Base-by-base conservation (phyloP, 1,140 invertebrate species). In the Ceratina australensis region DNA sequence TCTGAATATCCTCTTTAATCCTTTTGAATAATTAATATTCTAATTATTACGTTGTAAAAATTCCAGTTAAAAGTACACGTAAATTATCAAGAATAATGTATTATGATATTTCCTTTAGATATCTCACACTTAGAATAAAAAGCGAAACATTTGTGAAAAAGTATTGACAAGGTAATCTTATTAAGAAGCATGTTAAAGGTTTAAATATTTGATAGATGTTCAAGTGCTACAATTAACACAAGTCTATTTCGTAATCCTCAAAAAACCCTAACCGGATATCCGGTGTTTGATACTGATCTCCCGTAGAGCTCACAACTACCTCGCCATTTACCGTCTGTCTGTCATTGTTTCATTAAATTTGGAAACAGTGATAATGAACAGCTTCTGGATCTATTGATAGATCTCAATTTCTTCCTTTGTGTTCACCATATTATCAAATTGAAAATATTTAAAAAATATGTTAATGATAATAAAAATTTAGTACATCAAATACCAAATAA, bases 191-290 rank as follows among this genome's bases (percentile, higher is more conserved):
- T n/a, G n/a, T n/a, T n/a, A n/a, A n/a, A n/a, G n/a, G n/a, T n/a
- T n/a, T n/a, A n/a, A 12, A 7, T 20, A 52, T 47, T 42, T 20
- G 12, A 59, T 20, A 24, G 13, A n/a, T 59, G 57, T 60, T 66
- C n/a, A 22, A 50, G 33, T 33, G 61, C 24, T 18, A 60, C 77
- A 72, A 74, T 78, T 74, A 73, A 22, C 15, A 42, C 5, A 65
- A 65, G 77, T 78, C 74, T 66, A 66, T 59, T 60, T 24, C 33
- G 42, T 57, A 18, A 57, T 52, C 5, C 12, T n/a, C 1, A 18
- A 49, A n/a, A 20, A 26, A 22, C 54, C n/a, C 54, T 4, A 10
- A 24, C 8, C 20, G 20, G 33, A 47, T 42, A 72, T 59, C 28
- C 54, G n/a, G 15, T 26, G 13, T 69, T 12, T n/a, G 24, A 8